These are phyloP conservation scores for Emys orbicularis DNA, from an alignment of 2,797 vertebrate genomes.

Conservation along the genomic window DNA sequence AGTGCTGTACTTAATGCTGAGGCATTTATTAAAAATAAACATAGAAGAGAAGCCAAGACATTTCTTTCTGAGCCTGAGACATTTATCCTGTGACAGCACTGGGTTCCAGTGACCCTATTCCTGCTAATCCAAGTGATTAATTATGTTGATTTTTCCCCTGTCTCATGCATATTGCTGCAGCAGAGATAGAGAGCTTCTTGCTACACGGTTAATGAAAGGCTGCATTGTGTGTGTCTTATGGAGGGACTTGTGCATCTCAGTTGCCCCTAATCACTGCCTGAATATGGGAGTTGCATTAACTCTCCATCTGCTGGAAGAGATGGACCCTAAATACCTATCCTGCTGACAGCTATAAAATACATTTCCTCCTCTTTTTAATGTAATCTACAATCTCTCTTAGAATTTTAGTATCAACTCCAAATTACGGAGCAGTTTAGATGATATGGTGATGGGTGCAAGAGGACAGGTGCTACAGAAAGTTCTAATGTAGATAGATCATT, in stretches of 20 bases:
- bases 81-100: not conserved
- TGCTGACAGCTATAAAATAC: conserved; percentile 44
- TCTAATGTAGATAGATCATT: conserved; percentile 5
- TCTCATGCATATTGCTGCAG: not conserved
- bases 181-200: not conserved
- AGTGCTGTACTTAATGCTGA: not conserved
- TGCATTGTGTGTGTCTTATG: not conserved
- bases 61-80: not conserved
- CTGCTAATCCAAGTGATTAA: not conserved
- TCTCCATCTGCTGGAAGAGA: conserved; percentile 38
- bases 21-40: conserved; percentile 30
- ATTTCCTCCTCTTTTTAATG: not conserved
- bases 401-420: conserved; percentile 1
- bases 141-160: not conserved
- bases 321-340: not conserved
- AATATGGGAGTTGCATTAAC: not conserved
- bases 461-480: conserved; percentile 15
- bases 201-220: not conserved
- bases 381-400: conserved; percentile 3
- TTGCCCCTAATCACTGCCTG: conserved; percentile 10
- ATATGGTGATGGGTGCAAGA: fast-evolving
- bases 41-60: not conserved
- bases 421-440: not conserved
- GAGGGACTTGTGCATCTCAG: conserved; percentile 28
- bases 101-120: not conserved